A percentile compares a stretch with the other conserved stretches of the same genome.
Evolutionary conservation across 2,113 vertebrate genomes (phyloP).

Genomic region (Hoplias malabaricus): DNA sequence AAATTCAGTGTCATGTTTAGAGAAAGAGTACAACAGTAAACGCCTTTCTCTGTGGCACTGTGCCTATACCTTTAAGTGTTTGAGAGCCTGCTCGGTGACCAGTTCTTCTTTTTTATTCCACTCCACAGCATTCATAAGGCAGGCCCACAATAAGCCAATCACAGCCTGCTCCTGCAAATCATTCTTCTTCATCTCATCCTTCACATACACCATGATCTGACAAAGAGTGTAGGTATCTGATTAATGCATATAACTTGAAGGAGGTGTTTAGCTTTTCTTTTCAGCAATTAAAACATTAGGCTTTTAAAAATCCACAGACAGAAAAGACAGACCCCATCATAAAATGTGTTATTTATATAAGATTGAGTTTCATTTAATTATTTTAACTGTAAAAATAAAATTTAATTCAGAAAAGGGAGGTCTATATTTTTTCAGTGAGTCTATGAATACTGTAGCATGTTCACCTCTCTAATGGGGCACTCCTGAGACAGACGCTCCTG

Average conservation of each 20-base stretch:
- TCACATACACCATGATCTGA: slow-evolving; percentile 86
- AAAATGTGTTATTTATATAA: neutral
- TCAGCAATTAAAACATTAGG: neutral
- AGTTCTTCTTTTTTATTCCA: slow-evolving; percentile 95
- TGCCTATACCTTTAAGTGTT: slow-evolving; percentile 84
- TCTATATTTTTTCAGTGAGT: no score
- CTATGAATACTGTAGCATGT: no score
- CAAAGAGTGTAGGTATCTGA: neutral
- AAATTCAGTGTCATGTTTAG: neutral
- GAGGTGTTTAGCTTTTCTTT: neutral
- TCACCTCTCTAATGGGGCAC: slow-evolving; percentile 86
- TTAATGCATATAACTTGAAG: neutral
- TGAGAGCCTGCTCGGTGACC: slow-evolving; percentile 90
- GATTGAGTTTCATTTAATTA: neutral
- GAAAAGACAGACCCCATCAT: neutral
- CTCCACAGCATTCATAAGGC: slow-evolving; percentile 89
- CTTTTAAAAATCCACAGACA: no score
- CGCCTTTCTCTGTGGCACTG: no score
- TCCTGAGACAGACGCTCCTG: slow-evolving; percentile 89
- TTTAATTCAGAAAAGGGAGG: neutral
- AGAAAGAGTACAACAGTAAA: neutral
- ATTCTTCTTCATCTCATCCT: slow-evolving; percentile 92
- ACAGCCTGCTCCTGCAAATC: slow-evolving; percentile 84
- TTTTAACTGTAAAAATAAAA: neutral
- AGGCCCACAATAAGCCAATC: slow-evolving; percentile 88